Evolutionary conservation across 1,140 invertebrate genomes (phyloP), one percentile per base, ranked within the genome.

Genomic region (Zaprionus davidi): DNA sequence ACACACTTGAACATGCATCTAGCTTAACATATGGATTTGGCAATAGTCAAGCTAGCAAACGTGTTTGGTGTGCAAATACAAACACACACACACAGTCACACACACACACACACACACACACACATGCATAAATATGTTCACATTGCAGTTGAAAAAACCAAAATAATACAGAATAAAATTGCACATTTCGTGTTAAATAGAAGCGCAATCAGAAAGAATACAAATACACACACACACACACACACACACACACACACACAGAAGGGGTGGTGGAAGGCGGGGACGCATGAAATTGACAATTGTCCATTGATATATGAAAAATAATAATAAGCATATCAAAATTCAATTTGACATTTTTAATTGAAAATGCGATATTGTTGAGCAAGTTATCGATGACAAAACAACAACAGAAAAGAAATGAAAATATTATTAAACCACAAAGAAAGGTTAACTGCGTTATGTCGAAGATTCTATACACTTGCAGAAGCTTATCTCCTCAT

Each of bases 291-390:
- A 31, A n/a, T 9, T n/a, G 38, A 15, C 13, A 49, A 20, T 20
- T 49, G n/a, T 20, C n/a, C 38, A 15, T 15, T 20, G 46, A 49
- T 17, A 20, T 49, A 11, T 17, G n/a, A 20, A 49, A 22, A 49
- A 51, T 51, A 51, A 51, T 51, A 11, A 51, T 51, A 20, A 51
- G 46, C 46, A 51, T 12, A 51, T 51, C 20, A 51, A 51, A 51
- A 51, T 51, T 24, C 20, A 51, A 51, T 51, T 51, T 24, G 46
- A 24, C 41, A 24, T 5, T 22, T 51, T 51, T 51, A 51, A 51
- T 51, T 51, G 46, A 51, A 51, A 51, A 51, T 51, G 11, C 46
- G 20, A 51, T 12, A 22, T 51, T 51, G 46, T 24, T 51, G 20
- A n/a, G 5, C n/a, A 51, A 20, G 20, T 51, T 51, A 12, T 51